Evolutionary conservation across 1,140 invertebrate genomes (phyloP).

Genomic region (Tetraneura akinire): DNA sequence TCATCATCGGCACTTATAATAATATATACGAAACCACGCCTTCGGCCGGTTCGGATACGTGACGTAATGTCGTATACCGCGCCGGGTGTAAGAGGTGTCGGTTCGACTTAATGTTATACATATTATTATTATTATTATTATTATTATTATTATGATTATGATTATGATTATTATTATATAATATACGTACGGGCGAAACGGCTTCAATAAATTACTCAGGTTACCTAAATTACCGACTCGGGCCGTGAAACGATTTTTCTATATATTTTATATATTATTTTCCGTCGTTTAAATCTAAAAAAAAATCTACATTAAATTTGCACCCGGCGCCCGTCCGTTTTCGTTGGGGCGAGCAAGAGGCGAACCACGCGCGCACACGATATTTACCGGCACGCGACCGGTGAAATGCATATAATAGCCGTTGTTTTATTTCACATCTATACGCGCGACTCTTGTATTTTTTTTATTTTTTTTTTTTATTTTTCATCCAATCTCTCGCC

Average conservation of each 20-base stretch:
- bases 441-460: conserved; percentile 35
- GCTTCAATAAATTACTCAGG: conserved; percentile 31
- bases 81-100: conserved; percentile 39
- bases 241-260: conserved; percentile 15
- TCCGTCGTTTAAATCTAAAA: conserved; percentile 7
- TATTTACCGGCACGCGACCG: conserved; percentile 28
- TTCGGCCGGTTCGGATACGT: conserved; percentile 11
- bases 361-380: background rate
- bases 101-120: conserved; percentile 29
- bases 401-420: conserved; percentile 41
- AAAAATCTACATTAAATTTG: background rate
- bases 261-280: background rate
- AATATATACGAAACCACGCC: conserved; percentile 25
- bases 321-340: background rate
- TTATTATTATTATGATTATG: no score
- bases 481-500: background rate
- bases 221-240: conserved; percentile 17
- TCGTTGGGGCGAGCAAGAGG: background rate
- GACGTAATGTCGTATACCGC: no score
- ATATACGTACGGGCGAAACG: conserved; percentile 9
- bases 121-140: no score
- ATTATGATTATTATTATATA: no score
- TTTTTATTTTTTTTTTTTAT: conserved; percentile 6
- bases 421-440: conserved; percentile 42
- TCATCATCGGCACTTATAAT: conserved; percentile 37